Conservation (phyloP, 2,888 invertebrate genomes). For the Sphinx pinastri region DNA sequence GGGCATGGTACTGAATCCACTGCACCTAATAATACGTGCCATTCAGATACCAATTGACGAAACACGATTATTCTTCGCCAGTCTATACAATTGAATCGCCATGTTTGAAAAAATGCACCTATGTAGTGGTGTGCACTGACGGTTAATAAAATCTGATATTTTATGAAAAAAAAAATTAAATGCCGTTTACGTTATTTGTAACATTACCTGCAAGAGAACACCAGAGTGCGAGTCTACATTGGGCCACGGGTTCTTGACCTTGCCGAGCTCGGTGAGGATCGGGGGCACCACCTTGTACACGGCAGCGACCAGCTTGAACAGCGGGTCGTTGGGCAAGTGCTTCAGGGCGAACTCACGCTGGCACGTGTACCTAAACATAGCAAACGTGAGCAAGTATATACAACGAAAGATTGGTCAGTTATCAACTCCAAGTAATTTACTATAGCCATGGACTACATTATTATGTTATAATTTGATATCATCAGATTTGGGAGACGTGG, state of each 20-base stretch:
- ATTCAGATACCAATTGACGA: no score
- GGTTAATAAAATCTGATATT: no score
- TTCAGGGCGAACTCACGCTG: constrained; percentile 97
- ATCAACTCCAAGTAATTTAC: neutral
- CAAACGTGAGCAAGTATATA: neutral
- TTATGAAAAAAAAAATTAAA: no score
- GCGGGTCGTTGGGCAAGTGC: constrained; percentile 94
- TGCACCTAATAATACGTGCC: no score
- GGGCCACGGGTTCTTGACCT: constrained; percentile 99
- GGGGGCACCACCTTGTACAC: constrained; percentile 97
- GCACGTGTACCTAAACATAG: constrained; percentile 87
- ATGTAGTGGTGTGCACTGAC: no score
- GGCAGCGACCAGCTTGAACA: constrained; percentile 95
- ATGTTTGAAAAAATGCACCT: no score
- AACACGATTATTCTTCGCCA: no score
- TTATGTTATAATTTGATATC: no score
- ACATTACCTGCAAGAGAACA: constrained; percentile 90
- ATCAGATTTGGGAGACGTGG: no score
- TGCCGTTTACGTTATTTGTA: neutral
- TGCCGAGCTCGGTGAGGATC: constrained; percentile 95
- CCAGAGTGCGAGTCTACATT: constrained; percentile 99
- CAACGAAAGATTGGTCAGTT: neutral
- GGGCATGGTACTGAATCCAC: no score
- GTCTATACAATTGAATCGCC: no score
- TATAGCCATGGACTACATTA: no score